Conservation (phyloP, 1,140 invertebrate species). For the Zaprionus inermis region DNA sequence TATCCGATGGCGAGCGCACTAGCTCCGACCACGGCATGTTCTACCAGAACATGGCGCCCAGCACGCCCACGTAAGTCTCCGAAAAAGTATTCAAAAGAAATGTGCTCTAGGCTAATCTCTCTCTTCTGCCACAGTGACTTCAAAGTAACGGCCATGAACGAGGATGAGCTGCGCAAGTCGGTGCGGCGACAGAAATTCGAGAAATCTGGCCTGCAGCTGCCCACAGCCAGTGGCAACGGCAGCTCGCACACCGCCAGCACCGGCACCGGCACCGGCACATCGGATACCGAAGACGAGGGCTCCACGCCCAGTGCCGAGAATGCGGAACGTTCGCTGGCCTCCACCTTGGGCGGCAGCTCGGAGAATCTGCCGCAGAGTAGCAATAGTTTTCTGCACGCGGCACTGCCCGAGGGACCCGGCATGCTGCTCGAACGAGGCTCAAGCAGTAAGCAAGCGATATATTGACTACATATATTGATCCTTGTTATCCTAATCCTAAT, state of each 20-base stretch:
- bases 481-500: too few species aligned
- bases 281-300: slow-evolving; percentile 91
- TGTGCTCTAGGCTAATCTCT: background rate
- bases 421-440: slow-evolving; percentile 83
- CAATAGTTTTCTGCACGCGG: slow-evolving; percentile 79
- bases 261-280: slow-evolving; percentile 90
- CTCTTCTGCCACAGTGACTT: slow-evolving; percentile 87
- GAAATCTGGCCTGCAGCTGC: slow-evolving; percentile 84
- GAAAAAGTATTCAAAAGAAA: background rate
- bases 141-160: slow-evolving; percentile 94
- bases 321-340: slow-evolving; percentile 86
- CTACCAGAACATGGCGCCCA: slow-evolving; percentile 78
- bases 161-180: slow-evolving; percentile 92
- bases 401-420: slow-evolving; percentile 80
- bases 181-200: slow-evolving; percentile 89
- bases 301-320: slow-evolving; percentile 91
- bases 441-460: slow-evolving; percentile 63
- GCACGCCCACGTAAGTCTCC: slow-evolving; percentile 80
- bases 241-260: slow-evolving; percentile 85
- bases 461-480: background rate
- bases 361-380: slow-evolving; percentile 76
- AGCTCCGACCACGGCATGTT: slow-evolving; percentile 88
- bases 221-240: slow-evolving; percentile 82
- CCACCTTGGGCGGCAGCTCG: slow-evolving; percentile 81
- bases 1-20: slow-evolving; percentile 92